Evolutionary conservation across 2,797 vertebrate genomes (phyloP), one percentile per base, ranked within the genome.

Genomic region (Podarcis siculus): DNA sequence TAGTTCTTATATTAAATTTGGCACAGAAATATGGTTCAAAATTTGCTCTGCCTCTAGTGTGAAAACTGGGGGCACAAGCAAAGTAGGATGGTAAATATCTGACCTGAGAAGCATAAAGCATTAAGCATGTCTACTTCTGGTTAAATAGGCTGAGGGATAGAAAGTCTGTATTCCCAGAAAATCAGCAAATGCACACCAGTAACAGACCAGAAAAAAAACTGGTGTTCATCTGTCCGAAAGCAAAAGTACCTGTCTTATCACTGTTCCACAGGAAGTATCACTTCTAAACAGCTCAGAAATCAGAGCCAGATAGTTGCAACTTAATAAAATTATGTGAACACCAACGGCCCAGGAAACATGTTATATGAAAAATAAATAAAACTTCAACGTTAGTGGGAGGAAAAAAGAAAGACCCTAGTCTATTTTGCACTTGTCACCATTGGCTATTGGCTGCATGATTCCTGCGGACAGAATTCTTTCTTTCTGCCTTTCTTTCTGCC

Each of bases 381-480:
- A 49, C 35, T 17, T 91, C 45, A 2, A 88, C 79, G 80, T 93
- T 93, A 93, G 90, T 91, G 88, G 86, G 86, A 93, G 89, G 90
- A 81, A 19, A 13, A 30, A 94, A 89, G 90, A 81, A 15, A 8
- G 27, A 35, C 85, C 95, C 95, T 95, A 67, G n/a, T 79, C 95
- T 96, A 45, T 89, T 95, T 94, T 91, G 89, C 77, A 91, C 89
- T 92, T 94, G 96, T 95, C 93, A 95, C 95, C 93, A 86, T 30
- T 95, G 96, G 96, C 96, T 95, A 95, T 82, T 83, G 87, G 85
- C 81, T 82, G 92, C 83, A 35, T 85, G 45, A 86, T 90, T 86
- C 84, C 86, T 67, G 78, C 88, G 84, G 82, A 93, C 76, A 95
- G 91, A 9, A 93, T 92, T 78, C 91, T 91, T 89, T 15, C 82